Percentiles rank a stretch among this genome's conserved stretches.
These are phyloP conservation scores for Mastacembelus armatus DNA, from an alignment of 2,797 vertebrate species.

Conservation along the genomic window DNA sequence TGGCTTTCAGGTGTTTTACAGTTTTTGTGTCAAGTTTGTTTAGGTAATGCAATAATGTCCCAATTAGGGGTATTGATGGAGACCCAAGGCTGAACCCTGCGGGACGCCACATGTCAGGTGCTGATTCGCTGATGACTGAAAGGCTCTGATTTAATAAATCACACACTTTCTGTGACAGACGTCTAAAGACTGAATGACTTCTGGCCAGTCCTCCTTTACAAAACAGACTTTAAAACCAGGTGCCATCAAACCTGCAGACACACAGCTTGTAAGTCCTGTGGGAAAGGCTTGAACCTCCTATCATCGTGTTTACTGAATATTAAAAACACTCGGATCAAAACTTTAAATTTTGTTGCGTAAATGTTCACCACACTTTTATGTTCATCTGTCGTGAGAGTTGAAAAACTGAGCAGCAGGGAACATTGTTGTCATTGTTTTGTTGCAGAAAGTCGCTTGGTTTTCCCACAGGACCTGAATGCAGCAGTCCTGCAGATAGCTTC, in stretches of 20 bases:
- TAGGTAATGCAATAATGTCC: not conserved
- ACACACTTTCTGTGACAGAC: not conserved
- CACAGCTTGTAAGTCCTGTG: not conserved
- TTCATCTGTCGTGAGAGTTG: not conserved
- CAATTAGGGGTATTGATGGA: not conserved
- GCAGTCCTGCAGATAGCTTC: not conserved
- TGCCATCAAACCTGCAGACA: slow-evolving; percentile 9
- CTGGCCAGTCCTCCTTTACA: not conserved
- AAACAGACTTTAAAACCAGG: slow-evolving; percentile 12
- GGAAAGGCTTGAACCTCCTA: slow-evolving; percentile 3
- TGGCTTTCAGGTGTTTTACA: not conserved
- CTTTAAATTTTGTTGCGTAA: no score
- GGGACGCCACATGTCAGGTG: slow-evolving; percentile 13
- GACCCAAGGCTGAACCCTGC: slow-evolving; percentile 15
- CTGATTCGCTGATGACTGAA: not conserved
- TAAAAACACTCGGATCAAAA: no score
- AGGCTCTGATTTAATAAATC: not conserved
- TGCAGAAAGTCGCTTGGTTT: slow-evolving; percentile 6
- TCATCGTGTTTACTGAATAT: slow-evolving; percentile 4
- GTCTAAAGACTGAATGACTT: not conserved
- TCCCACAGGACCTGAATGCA: slow-evolving; percentile 42
- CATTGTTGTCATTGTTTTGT: slow-evolving; percentile 1
- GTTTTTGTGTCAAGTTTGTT: not conserved
- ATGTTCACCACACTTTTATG: not conserved
- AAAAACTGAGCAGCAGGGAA: slow-evolving; percentile 1